Conservation (phyloP, 2,888 invertebrate species). For the Digitonthophagus gazella region DNA sequence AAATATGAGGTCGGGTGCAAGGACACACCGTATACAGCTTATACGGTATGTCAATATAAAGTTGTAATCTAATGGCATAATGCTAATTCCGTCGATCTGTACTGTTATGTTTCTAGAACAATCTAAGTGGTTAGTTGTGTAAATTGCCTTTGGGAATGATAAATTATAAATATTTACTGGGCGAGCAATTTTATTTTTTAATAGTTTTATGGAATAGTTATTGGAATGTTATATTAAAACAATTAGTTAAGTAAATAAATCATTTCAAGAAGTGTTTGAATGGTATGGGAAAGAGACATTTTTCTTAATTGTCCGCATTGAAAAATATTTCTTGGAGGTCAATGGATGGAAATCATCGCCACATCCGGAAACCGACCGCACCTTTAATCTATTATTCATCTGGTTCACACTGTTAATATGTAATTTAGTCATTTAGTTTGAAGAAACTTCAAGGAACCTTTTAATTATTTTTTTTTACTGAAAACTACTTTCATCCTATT, state of each 20-base stretch:
- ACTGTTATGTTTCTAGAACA: not conserved
- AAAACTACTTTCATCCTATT: too few species aligned
- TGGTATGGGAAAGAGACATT: too few species aligned
- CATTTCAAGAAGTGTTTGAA: not conserved
- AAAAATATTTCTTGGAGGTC: not conserved
- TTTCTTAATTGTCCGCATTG: too few species aligned
- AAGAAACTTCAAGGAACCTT: too few species aligned
- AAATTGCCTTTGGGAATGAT: not conserved
- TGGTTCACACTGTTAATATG: too few species aligned
- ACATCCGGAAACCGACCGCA: not conserved
- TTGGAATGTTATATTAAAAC: not conserved
- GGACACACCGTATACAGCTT: not conserved
- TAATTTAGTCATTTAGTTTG: too few species aligned
- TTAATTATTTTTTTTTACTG: too few species aligned
- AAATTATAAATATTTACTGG: not conserved
- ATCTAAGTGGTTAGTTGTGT: not conserved
- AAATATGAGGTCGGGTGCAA: not conserved
- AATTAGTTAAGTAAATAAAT: too few species aligned
- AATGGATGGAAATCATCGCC: not conserved
- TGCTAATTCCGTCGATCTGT: not conserved
- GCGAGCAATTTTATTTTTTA: too few species aligned
- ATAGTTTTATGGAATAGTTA: too few species aligned
- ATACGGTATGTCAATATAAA: not conserved
- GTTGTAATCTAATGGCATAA: not conserved
- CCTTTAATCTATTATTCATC: not conserved